Conservation (phyloP, 2,888 invertebrate genomes). For the Diploptera punctata region DNA sequence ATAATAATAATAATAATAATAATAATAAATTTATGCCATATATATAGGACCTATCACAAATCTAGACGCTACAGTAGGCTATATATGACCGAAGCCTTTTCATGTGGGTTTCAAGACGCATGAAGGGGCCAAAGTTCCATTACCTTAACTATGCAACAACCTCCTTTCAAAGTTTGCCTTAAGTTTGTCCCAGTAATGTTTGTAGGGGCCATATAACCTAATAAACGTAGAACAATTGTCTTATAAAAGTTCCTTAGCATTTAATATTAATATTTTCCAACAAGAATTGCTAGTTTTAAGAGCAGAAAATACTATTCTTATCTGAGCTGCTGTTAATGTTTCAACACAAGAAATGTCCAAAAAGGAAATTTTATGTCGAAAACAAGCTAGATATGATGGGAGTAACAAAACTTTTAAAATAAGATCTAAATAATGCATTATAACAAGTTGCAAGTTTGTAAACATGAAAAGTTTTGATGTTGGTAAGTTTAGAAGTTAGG, state of each 20-base stretch:
- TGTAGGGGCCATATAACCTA: slow-evolving; percentile 13
- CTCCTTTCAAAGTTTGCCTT: background rate
- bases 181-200: slow-evolving; percentile 23
- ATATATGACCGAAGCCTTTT: background rate
- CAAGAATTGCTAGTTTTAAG: too few species aligned
- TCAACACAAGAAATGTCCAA: too few species aligned
- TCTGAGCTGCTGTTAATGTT: too few species aligned
- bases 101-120: background rate
- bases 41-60: too few species aligned
- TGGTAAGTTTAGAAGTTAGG: slow-evolving; percentile 1
- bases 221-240: background rate
- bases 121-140: slow-evolving; percentile 12
- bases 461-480: slow-evolving; percentile 1
- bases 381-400: too few species aligned
- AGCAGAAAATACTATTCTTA: too few species aligned
- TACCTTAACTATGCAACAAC: slow-evolving; percentile 24
- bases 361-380: too few species aligned
- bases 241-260: background rate
- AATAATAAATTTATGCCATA: too few species aligned
- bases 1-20: too few species aligned
- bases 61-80: too few species aligned
- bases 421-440: slow-evolving; percentile 20
- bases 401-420: background rate
- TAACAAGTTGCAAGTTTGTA: background rate
- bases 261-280: slow-evolving; percentile 16